Conservation (phyloP, 2,113 vertebrate genomes). For the Paralichthys olivaceus region DNA sequence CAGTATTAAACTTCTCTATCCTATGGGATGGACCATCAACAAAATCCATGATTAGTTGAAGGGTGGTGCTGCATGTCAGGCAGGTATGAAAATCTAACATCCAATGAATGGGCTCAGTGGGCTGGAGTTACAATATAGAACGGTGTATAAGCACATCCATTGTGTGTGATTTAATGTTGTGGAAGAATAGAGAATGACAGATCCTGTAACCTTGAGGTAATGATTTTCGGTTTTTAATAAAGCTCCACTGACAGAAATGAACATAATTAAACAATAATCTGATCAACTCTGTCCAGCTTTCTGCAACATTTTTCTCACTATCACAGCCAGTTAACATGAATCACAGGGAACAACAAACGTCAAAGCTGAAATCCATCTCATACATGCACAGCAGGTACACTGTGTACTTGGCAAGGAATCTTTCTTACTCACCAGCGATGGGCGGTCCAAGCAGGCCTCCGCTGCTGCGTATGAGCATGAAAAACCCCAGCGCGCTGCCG, state of each 20-base stretch:
- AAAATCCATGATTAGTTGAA: constrained; percentile 52
- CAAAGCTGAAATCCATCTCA: constrained; percentile 10
- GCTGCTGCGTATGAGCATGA: constrained; percentile 84
- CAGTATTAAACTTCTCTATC: constrained; percentile 20
- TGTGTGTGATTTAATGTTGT: constrained; percentile 25
- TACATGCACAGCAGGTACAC: constrained; percentile 8
- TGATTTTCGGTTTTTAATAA: not conserved
- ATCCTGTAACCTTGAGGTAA: constrained; percentile 41
- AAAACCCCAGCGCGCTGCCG: constrained; percentile 82
- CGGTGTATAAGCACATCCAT: constrained; percentile 14
- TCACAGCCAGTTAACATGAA: too few species aligned
- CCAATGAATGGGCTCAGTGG: constrained; percentile 42
- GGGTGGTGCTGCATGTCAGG: constrained; percentile 35
- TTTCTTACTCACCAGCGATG: constrained; percentile 78
- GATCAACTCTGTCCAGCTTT: not conserved
- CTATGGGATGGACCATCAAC: not conserved
- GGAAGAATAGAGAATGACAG: constrained; percentile 20
- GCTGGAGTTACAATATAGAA: constrained; percentile 34
- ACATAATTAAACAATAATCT: not conserved
- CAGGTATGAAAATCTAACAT: constrained; percentile 41
- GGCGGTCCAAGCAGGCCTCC: constrained; percentile 84
- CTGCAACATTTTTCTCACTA: too few species aligned
- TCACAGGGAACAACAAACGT: not conserved
- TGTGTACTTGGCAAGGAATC: constrained; percentile 13
- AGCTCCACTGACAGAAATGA: constrained; percentile 21